Percentiles rank a stretch among this genome's conserved stretches.
Conservation (phyloP, 2,888 invertebrate genomes). For the Polylopha cassiicola region DNA sequence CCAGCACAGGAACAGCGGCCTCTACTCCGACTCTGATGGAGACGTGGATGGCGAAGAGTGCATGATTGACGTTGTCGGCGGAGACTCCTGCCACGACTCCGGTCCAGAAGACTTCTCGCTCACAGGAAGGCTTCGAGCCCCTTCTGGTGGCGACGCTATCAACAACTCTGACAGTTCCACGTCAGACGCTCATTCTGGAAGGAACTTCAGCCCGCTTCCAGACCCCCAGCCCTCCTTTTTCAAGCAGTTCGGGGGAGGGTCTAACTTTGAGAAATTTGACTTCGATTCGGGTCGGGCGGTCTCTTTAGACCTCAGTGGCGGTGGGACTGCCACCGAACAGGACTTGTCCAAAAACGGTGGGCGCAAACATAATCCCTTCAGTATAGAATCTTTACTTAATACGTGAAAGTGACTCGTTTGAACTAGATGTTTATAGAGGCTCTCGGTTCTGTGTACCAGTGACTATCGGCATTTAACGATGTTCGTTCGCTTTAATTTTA, state of each 20-base stretch:
- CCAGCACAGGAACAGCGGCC: constrained; percentile 81
- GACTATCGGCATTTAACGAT: constrained; percentile 36
- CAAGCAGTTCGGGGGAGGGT: constrained; percentile 59
- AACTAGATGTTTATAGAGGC: constrained; percentile 51
- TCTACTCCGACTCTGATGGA: constrained; percentile 78
- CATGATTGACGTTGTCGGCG: constrained; percentile 92
- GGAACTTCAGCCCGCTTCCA: constrained; percentile 67
- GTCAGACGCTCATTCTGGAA: constrained; percentile 64
- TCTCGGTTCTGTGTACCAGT: constrained; percentile 43
- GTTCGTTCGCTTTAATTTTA: constrained; percentile 42
- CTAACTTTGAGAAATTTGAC: constrained; percentile 69
- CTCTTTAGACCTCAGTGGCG: constrained; percentile 68
- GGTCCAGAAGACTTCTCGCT: constrained; percentile 80
- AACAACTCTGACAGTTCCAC: constrained; percentile 78
- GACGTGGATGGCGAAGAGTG: constrained; percentile 81
- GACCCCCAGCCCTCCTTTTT: constrained; percentile 69
- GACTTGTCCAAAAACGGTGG: constrained; percentile 73
- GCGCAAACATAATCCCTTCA: constrained; percentile 89
- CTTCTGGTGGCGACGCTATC: constrained; percentile 77
- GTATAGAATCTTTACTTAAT: constrained; percentile 91
- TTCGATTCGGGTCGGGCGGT: constrained; percentile 71
- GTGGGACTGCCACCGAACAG: constrained; percentile 62
- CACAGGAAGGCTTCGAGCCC: constrained; percentile 77
- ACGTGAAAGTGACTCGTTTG: constrained; percentile 75
- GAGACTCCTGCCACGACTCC: constrained; percentile 84